Evolutionary conservation across 2,888 invertebrate genomes (phyloP), one percentile per base, ranked within the genome.

Genomic region (Philereme transversata): DNA sequence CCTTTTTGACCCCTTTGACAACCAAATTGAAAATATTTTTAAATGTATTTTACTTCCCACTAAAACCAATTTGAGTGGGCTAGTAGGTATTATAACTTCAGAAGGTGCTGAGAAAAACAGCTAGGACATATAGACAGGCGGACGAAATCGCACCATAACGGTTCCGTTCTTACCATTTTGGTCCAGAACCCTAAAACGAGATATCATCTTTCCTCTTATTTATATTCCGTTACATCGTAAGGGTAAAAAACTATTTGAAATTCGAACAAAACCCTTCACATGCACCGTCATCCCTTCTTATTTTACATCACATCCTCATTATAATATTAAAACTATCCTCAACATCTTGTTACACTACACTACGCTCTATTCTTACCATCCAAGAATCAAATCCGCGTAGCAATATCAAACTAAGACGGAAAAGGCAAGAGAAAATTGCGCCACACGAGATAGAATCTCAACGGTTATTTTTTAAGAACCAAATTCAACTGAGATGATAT

Each of bases 271-370:
- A 81, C 76, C 76, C 77, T 77, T 82, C 79, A 79, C 73, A 76
- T 78, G 73, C 77, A 78, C 73, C 57, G 60, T 72, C 10, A 73
- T 77, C 77, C 79, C 69, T 40, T 50, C 77, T 77, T 79, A 78
- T 77, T 78, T 76, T 75, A 76, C 74, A 77, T 76, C 75, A 77
- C 73, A 75, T 76, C 69, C 77, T 81, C 79, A 83, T 82, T 84
- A 82, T 78, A 82, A 81, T 86, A 85, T 82, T 78, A 77, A 83
- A 82, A 81, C 70, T 77, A 75, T 67, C 66, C 57, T 61, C 62
- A 36, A 11, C 44, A 9, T 35, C 7, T 36, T 6, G 34, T 51
- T 46, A 67, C 34, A 35, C 54, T 11, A 76, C 72, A 70, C 60
- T 43, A 22, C 51, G 69, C 64, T 64, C 55, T 72, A 70, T 48